Conservation (phyloP, 2,888 invertebrate species). For the Coenonympha arcania region DNA sequence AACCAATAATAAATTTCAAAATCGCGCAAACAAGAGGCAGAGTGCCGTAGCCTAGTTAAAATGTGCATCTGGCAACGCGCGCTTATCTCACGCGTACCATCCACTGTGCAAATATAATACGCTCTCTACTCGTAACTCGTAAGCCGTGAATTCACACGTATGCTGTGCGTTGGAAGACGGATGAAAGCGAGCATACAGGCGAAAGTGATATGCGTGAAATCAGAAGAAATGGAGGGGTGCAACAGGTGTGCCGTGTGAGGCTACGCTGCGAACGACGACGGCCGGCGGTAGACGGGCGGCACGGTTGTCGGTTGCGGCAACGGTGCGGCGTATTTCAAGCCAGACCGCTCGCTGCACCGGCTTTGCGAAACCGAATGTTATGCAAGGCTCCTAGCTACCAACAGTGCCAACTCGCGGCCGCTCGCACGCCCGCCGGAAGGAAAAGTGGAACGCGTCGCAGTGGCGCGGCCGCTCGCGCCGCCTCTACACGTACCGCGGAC, state of each 20-base stretch:
- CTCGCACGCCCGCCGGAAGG: slow-evolving; percentile 60
- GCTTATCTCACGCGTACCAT: slow-evolving; percentile 19
- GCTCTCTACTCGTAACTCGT: too few relatives aligned
- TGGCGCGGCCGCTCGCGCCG: slow-evolving; percentile 69
- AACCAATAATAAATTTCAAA: slow-evolving; percentile 10
- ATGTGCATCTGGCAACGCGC: slow-evolving; percentile 48
- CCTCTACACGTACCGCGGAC: slow-evolving; percentile 62
- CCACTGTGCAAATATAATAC: slow-evolving; percentile 13
- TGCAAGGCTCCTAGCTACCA: slow-evolving; percentile 73
- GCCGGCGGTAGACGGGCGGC: slow-evolving; percentile 12
- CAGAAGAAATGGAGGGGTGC: slow-evolving; percentile 48
- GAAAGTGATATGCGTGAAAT: slow-evolving; percentile 69
- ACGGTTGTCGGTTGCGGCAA: slow-evolving; percentile 43
- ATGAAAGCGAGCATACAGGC: slow-evolving; percentile 58
- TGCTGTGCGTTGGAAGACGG: slow-evolving; percentile 42
- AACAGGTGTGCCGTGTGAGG: slow-evolving; percentile 41
- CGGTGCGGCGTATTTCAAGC: slow-evolving; percentile 65
- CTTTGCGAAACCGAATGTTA: slow-evolving; percentile 73
- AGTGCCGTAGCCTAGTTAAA: slow-evolving; percentile 58
- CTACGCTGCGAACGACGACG: background rate
- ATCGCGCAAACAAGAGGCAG: slow-evolving; percentile 35
- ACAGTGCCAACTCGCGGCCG: slow-evolving; percentile 70
- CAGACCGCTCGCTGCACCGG: slow-evolving; percentile 63
- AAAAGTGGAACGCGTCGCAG: slow-evolving; percentile 73
- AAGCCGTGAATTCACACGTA: slow-evolving; percentile 34